Evolutionary conservation across 2,113 vertebrate genomes (phyloP), one percentile per base, ranked within the genome.

Genomic region (Lates calcarifer): DNA sequence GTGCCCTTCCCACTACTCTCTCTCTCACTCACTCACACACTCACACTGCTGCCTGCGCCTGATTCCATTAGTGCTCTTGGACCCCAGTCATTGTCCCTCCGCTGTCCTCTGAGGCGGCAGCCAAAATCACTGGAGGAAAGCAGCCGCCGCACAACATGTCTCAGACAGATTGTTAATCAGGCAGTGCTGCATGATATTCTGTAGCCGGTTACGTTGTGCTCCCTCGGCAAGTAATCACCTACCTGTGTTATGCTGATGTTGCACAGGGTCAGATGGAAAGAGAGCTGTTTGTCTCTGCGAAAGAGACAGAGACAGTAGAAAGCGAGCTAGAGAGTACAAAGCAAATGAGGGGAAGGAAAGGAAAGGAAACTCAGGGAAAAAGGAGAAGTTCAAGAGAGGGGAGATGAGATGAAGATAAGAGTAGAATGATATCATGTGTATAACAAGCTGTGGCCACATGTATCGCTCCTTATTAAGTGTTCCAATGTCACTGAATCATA

Each of bases 121-220:
- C 89, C 63, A 84, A 79, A 87, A 73, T 70, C 41, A 18, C 66
- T 76, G 74, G 74, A 87, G 84, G 78, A 84, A 55, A 65, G 85
- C 85, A 63, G 73, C 33, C 47, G 45, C 68, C 22, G 47, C 78
- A 78, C 70, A 87, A 77, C 82, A 83, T 55, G 47, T 85, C 79
- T 86, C 74, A 80, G 81, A 90, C 85, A 91, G 88, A 88, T 73
- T 92, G 88, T 92, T 91, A 90, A 91, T 91, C 86, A 91, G 89
- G 55, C 72, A 6, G 9, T 67, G 81, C 74, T 82, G 83, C 82
- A 55, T 87, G 86, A 89, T 84, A 85, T 85, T 90, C 81, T 87
- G 79, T 80, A 79, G 66, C 76, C 47, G 31, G 56, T 83, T 88
- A 83, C 78, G 84, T 87, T 69, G 53, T 15, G 39, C 63, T 86